Evolutionary conservation across 2,113 vertebrate genomes (phyloP).

Genomic region (Psammodynastes pulverulentus): DNA sequence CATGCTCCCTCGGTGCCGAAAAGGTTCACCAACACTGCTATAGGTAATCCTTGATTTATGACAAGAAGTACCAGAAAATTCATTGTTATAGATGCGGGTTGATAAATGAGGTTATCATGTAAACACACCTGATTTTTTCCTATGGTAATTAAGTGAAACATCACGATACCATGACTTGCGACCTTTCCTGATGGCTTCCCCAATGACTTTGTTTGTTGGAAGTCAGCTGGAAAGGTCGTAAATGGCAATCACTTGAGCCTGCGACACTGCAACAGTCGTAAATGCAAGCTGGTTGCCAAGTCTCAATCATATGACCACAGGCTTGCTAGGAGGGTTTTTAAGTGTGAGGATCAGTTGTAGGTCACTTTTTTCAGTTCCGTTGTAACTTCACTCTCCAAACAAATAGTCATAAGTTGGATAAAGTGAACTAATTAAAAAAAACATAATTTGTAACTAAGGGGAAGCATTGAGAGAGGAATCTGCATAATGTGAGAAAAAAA

Average conservation of each 20-base stretch:
- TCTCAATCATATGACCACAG: neutral
- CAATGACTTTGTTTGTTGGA: neutral
- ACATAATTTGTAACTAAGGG: neutral
- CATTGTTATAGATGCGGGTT: neutral
- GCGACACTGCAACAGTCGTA: neutral
- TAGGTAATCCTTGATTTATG: neutral
- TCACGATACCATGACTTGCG: neutral
- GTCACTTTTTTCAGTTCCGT: neutral
- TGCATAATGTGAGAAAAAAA: neutral
- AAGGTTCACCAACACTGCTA: no score
- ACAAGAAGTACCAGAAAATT: neutral
- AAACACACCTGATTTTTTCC: neutral
- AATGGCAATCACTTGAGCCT: neutral
- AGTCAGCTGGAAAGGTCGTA: neutral
- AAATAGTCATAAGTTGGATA: neutral
- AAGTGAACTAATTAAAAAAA: neutral
- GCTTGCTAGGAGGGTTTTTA: no score
- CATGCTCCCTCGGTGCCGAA: no score
- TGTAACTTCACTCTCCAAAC: neutral
- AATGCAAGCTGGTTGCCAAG: neutral
- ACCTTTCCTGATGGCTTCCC: neutral
- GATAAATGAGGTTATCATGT: neutral
- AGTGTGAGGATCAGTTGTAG: neutral
- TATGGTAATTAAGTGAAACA: neutral
- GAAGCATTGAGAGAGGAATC: neutral